Evolutionary conservation across 2,888 invertebrate species (phyloP).

Genomic region (Cenopis cana): DNA sequence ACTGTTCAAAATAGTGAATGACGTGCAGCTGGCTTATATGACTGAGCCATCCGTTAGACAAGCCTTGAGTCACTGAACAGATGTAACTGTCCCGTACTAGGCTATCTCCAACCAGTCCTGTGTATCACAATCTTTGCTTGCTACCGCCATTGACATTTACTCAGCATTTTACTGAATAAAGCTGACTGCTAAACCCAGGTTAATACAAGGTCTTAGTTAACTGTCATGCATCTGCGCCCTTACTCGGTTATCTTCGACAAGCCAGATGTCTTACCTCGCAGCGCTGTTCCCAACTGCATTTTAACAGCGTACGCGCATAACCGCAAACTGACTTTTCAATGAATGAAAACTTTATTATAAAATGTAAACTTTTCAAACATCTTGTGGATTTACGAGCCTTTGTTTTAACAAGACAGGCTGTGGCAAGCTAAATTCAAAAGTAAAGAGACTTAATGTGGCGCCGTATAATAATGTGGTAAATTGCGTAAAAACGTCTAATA

Average conservation of each 20-base stretch:
- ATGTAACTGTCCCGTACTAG: slow-evolving; percentile 43
- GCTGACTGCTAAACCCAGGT: slow-evolving; percentile 13
- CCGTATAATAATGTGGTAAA: not conserved
- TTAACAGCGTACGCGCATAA: slow-evolving; percentile 28
- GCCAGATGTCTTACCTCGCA: slow-evolving; percentile 21
- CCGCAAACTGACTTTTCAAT: slow-evolving; percentile 37
- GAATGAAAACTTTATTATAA: slow-evolving; percentile 34
- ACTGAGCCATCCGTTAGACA: slow-evolving; percentile 29
- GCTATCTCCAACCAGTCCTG: slow-evolving; percentile 39
- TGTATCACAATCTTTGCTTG: slow-evolving; percentile 9
- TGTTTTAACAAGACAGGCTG: slow-evolving; percentile 20
- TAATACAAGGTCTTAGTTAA: slow-evolving; percentile 39
- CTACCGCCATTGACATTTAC: slow-evolving; percentile 26
- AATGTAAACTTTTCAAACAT: slow-evolving; percentile 36
- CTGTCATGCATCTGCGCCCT: slow-evolving; percentile 32
- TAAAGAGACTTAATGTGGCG: not conserved
- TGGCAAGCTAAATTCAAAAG: not conserved
- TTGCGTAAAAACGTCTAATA: slow-evolving; percentile 6
- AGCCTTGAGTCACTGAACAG: slow-evolving; percentile 41
- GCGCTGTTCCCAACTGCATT: slow-evolving; percentile 10
- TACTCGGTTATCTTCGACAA: slow-evolving; percentile 43
- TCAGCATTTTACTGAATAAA: slow-evolving; percentile 22
- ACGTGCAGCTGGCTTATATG: slow-evolving; percentile 28
- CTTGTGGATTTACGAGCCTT: slow-evolving; percentile 28
- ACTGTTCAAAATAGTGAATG: slow-evolving; percentile 29